Conservation (phyloP, 2,113 vertebrate species). For the Hemiscyllium ocellatum region DNA sequence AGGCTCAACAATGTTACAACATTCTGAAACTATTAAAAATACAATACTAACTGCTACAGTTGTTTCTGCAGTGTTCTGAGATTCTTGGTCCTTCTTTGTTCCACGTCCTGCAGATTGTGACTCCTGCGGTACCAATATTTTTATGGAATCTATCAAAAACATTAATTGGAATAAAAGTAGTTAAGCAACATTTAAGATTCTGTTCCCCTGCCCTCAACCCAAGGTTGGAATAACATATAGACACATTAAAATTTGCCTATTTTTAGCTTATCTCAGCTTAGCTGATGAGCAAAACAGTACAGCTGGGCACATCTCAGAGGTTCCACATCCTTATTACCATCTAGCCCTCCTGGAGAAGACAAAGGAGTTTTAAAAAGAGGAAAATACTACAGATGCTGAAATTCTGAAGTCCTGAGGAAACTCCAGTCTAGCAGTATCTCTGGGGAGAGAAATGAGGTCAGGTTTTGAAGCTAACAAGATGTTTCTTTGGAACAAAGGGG, state of each 20-base stretch:
- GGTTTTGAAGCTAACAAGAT: too few species aligned
- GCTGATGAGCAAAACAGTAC: background rate
- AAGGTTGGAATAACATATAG: background rate
- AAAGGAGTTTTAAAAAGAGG: too few species aligned
- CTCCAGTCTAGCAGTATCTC: too few species aligned
- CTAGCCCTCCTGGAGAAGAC: background rate
- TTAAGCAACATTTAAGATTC: background rate
- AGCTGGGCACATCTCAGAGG: background rate
- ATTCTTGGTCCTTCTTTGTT: background rate
- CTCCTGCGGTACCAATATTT: background rate
- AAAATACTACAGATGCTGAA: too few species aligned
- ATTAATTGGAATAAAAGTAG: background rate
- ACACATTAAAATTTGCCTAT: background rate
- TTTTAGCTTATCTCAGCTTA: background rate
- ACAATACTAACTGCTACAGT: slow-evolving; percentile 2
- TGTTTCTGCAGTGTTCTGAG: background rate
- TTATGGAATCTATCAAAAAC: background rate
- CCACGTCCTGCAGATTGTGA: background rate
- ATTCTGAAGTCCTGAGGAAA: too few species aligned
- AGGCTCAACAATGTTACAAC: background rate
- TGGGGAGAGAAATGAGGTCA: too few species aligned
- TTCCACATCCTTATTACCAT: background rate
- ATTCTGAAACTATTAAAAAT: background rate
- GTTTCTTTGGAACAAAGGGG: too few species aligned
- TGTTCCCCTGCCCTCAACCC: background rate